A percentile compares a stretch with the other conserved stretches of the same genome.
Conservation (phyloP, 2,888 invertebrate species). For the Dyspetes luteomarginatus region DNA sequence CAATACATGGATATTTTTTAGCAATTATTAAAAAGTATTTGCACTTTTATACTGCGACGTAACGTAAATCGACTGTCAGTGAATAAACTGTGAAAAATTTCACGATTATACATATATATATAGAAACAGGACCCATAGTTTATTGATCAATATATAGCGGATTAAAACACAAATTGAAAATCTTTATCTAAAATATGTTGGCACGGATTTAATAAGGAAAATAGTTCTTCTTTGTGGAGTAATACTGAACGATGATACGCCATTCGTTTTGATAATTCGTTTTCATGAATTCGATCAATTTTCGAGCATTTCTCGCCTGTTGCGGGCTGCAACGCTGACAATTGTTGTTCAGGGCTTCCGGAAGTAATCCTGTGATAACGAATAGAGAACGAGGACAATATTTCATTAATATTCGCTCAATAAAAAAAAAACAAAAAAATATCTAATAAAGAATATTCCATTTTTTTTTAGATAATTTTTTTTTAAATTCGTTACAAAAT, state of each 20-base stretch:
- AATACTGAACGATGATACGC: constrained; percentile 82
- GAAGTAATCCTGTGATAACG: constrained; percentile 84
- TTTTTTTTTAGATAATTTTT: background rate
- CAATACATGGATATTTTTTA: no score
- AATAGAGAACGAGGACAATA: constrained; percentile 15
- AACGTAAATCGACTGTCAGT: background rate
- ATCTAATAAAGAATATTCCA: no score
- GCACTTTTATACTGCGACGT: background rate
- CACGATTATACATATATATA: background rate
- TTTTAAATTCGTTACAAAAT: background rate
- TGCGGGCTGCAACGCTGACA: constrained; percentile 84
- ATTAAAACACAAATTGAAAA: no score
- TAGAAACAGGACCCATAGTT: background rate
- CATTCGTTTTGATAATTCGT: constrained; percentile 85
- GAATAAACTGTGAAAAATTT: background rate
- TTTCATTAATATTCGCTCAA: constrained; percentile 9
- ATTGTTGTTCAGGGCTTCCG: constrained; percentile 85
- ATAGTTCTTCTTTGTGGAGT: background rate
- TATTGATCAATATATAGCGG: no score
- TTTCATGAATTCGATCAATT: constrained; percentile 85
- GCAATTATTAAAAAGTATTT: no score
- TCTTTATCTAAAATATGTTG: background rate
- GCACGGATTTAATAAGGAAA: background rate
- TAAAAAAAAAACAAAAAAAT: no score
- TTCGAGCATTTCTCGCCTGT: constrained; percentile 84